These are phyloP conservation scores for Sphaerophoria rueppellii DNA, from an alignment of 2,888 invertebrate species.

Conservation along the genomic window DNA sequence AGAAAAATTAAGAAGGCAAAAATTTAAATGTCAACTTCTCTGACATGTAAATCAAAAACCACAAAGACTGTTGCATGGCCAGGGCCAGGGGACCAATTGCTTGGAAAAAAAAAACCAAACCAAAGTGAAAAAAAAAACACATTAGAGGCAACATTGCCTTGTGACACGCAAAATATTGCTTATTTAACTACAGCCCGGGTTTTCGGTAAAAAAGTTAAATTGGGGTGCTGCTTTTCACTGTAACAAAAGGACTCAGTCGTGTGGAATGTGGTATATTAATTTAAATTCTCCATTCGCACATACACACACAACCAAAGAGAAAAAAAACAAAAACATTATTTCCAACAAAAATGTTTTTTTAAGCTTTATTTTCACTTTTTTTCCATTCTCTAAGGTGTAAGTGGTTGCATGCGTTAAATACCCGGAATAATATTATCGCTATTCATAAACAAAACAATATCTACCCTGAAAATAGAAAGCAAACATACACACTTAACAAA, in stretches of 20 bases:
- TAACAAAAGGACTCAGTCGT: slow-evolving; percentile 21
- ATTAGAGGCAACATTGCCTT: slow-evolving; percentile 24
- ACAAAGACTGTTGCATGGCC: slow-evolving; percentile 23
- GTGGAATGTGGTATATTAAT: slow-evolving; percentile 44
- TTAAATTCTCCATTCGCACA: slow-evolving; percentile 25
- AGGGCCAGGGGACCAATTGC: slow-evolving; percentile 1
- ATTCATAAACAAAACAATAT: slow-evolving; percentile 1
- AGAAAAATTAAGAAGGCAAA: slow-evolving; percentile 7
- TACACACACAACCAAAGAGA: slow-evolving; percentile 6
- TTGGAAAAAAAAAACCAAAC: background rate
- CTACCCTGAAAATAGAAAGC: background rate
- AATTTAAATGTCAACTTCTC: slow-evolving; percentile 30
- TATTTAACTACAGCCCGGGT: slow-evolving; percentile 19
- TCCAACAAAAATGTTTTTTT: slow-evolving; percentile 23
- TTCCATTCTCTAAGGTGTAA: background rate
- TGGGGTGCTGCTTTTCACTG: slow-evolving; percentile 15
- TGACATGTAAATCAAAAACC: slow-evolving; percentile 42
- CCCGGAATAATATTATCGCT: slow-evolving; percentile 19
- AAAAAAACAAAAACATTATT: background rate
- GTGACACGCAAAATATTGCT: slow-evolving; percentile 37
- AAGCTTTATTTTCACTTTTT: background rate
- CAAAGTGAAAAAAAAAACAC: slow-evolving; percentile 8
- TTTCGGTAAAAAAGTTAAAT: background rate
- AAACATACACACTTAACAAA: background rate
- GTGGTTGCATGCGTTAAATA: slow-evolving; percentile 23